Evolutionary conservation across 2,797 vertebrate genomes (phyloP), one percentile per base, ranked within the genome.

Genomic region (Nothura maculosa): DNA sequence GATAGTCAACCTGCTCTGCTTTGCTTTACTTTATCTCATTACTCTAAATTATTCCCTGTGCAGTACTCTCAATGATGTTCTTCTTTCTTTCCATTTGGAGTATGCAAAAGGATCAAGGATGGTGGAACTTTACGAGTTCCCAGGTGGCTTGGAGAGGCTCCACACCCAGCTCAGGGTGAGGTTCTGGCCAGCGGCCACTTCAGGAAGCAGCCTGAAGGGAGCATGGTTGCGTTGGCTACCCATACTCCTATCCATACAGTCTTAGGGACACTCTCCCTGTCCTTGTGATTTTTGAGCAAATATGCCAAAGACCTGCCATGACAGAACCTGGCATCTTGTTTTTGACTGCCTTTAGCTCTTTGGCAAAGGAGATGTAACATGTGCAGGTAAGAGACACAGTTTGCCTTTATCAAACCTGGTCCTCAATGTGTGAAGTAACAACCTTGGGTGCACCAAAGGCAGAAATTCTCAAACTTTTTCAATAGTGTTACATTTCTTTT

Each of bases 181-280:
- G 12, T 1, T 0, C 11, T 10, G 28, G 45, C 28, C 75, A 16
- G 16, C 58, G 30, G 16, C 50, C 5, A 17, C 12, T 58, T n/a
- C 25, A 27, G 12, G 28, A 9, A 62, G 12, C 48, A 66, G 28
- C 25, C 19, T 0, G 1, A 89, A 87, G 54, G 22, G 18, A n/a
- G 30, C 30, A 55, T 55, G 54, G 18, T 55, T 19, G 30, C 17
- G 4, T 19, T 19, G 52, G 17, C 52, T 30, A 18, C 54, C 15
- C 28, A 30, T 54, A 30, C 20, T 50, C 64, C 13, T 4, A 57
- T 19, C 3, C n/a, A n/a, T 0, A 45, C 28, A 0, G 0, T 47
- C 43, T 60, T 34, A 22, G 6, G 13, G 45, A 6, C 8, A 63
- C 4, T 21, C 54, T 34, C 24, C 19, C 19, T 63, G 14, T 70